Evolutionary conservation across 1,140 invertebrate genomes (phyloP).

Genomic region (Diploscapter pachys): DNA sequence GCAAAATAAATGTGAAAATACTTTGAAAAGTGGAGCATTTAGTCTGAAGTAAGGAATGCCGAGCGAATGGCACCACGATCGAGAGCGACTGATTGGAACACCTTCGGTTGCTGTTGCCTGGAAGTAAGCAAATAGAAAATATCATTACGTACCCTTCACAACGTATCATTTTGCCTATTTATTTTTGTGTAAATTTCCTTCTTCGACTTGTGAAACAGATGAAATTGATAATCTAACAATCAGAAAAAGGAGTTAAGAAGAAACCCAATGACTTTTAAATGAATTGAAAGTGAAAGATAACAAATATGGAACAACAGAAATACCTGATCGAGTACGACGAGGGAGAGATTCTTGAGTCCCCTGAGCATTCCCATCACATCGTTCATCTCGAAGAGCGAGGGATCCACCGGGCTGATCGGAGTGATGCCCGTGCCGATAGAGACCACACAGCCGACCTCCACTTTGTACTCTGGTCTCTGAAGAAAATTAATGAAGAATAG

Average conservation of each 20-base stretch:
- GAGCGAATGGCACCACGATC: constrained; percentile 82
- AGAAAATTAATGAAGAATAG: constrained; percentile 42
- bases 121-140: too few relatives aligned
- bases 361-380: constrained; percentile 34
- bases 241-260: too few relatives aligned
- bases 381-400: constrained; percentile 41
- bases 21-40: constrained; percentile 66
- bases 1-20: constrained; percentile 4
- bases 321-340: constrained; percentile 47
- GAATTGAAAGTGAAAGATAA: too few relatives aligned
- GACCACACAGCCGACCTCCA: constrained; percentile 28
- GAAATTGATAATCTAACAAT: too few relatives aligned
- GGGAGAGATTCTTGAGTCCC: constrained; percentile 46
- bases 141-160: too few relatives aligned
- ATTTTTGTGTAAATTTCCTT: too few relatives aligned
- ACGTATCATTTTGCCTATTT: too few relatives aligned
- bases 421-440: constrained; percentile 53
- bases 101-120: constrained; percentile 80
- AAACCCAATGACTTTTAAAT: too few relatives aligned
- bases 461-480: constrained; percentile 13
- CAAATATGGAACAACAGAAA: too few relatives aligned
- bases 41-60: constrained; percentile 76
- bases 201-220: too few relatives aligned
- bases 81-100: constrained; percentile 79
- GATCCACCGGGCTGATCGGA: constrained; percentile 52